Base-by-base conservation (phyloP, 2,797 vertebrate species). In the Anguilla anguilla region DNA sequence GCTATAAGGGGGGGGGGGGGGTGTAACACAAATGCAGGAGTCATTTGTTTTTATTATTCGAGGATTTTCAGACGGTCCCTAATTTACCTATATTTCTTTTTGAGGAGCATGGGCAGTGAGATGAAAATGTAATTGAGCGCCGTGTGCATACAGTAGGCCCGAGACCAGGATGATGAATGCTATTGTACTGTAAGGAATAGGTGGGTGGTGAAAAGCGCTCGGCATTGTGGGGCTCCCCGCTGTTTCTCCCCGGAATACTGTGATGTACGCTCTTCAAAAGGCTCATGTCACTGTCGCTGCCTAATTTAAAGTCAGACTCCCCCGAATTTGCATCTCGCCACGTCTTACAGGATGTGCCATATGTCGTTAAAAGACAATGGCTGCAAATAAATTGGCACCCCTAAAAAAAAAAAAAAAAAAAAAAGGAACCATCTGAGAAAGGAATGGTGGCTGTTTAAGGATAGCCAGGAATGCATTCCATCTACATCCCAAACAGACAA, bases 181-280 rank as follows among this genome's bases (percentile, higher is more conserved):
- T 86, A 89, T 91, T 89, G 87, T 92, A 89, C 90, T 86, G 86
- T 91, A 91, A 92, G 85, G 88, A 89, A 91, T 87, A 90, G 89
- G 89, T 90, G 91, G 89, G 89, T 90, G 91, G 90, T 87, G 90
- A 87, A 74, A 84, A 84, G 83, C 85, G 89, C 89, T 85, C 55
- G 35, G 92, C 88, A 92, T 92, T 92, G 85, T 92, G 92, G 91
- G 92, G 88, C 91, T 90, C 91, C 90, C 89, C 88, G 84, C 85
- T 72, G 85, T 69, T 53, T 31, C 88, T 82, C 85, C 79, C 57
- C 51, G 35, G 92, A 90, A 91, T 89, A 90, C 90, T 92, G 91
- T 93, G 92, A 93, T 93, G 91, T 91, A 90, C 89, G 89, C 89
- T 92, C 91, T 93, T 93, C 91, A 93, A 93, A 93, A 91, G 90